Percentiles rank a stretch among this genome's conserved stretches.
These are phyloP conservation scores for Eulemur coronatus DNA, from an alignment of 2,797 vertebrate genomes.

Conservation along the genomic window DNA sequence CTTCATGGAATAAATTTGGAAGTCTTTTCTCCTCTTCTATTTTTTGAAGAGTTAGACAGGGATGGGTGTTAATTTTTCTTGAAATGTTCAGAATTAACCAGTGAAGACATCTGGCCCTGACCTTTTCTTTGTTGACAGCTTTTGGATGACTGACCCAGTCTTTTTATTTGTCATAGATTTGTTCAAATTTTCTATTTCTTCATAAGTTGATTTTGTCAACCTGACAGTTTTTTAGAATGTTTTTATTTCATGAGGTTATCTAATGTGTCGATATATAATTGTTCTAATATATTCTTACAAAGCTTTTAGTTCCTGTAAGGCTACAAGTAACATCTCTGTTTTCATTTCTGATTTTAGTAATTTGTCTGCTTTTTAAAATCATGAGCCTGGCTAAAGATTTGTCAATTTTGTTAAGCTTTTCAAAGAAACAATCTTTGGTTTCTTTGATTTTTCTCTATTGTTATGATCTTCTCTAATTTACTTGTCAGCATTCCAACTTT, in stretches of 20 bases:
- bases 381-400: neutral
- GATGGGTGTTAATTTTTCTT: neutral
- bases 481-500: neutral
- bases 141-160: neutral
- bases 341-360: neutral
- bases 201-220: neutral
- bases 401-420: neutral
- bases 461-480: neutral
- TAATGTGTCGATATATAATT: neutral
- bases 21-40: neutral
- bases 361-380: neutral
- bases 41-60: neutral
- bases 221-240: neutral
- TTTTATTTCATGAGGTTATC: neutral
- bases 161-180: too few species aligned
- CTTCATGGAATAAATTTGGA: neutral
- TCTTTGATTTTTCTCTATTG: neutral
- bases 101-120: neutral
- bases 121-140: neutral
- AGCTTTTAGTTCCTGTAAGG: neutral
- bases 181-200: neutral
- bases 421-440: neutral
- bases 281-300: neutral
- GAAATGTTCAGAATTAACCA: neutral
- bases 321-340: neutral